Base-by-base conservation (phyloP, 2,888 invertebrate genomes). In the Chloroclysta siterata region DNA sequence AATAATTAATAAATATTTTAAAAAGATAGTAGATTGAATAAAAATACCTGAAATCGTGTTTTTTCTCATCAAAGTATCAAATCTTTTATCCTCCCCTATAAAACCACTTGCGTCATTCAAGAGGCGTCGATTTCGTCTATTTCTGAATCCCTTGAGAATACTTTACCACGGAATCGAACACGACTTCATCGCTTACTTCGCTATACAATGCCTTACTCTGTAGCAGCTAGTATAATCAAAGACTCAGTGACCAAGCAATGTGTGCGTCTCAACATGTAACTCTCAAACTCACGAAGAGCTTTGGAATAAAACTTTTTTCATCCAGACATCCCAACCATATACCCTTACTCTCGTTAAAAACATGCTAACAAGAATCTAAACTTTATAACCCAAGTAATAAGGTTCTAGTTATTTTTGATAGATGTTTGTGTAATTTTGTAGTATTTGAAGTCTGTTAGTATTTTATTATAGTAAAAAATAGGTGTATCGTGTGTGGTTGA, bases 91-190 rank as follows among this genome's bases (percentile, higher is more conserved):
- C 63, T 60, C 5, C 55, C 70, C 62, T 53, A 53, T 65, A 66
- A 53, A 62, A 66, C 54, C 70, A 67, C 78, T 83, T 86, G 80
- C 89, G 89, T 89, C 89, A 89, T 75, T 63, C 58, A 69, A 33
- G 70, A 68, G 65, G 71, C 75, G 75, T 77, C 71, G 73, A 79
- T 77, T 82, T 77, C 74, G 69, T 85, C 88, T 89, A 89, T 89
- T 88, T 89, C 76, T 73, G 83, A 74, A 72, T 64, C 71, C 72
- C 79, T 77, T 80, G 81, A 79, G 85, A 83, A 80, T 75, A 66
- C 46, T 58, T 63, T 64, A 68, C 70, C 57, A 71, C 36, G 22
- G 13, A 14, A 58, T 28, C 22, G 22, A 14, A 51, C 51, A 59
- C 58, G 36, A 59, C 33, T 15, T 22, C 41, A 17, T 67, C 17